phyloP scores from a whole-genome alignment of 1,140 invertebrate genomes.

The Pomacea maculata region DNA sequence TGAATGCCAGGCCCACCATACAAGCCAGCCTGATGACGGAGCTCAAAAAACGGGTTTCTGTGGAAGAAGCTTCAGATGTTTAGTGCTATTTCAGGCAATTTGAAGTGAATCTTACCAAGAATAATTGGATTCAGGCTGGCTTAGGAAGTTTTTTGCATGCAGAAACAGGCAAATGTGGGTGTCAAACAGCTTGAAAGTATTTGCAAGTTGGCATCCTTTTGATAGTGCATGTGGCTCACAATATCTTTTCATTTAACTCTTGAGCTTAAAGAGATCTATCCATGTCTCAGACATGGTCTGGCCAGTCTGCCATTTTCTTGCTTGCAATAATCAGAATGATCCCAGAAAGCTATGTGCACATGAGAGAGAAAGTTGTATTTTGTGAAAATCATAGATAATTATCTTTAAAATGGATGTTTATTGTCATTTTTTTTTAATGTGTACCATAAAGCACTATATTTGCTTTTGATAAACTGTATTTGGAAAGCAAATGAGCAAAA shows the following conservation, averaged over 20 bases:
- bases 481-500: not conserved
- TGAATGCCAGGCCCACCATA: conserved; percentile 24
- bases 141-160: not conserved
- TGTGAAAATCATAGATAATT: too few species aligned
- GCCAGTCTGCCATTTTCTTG: too few species aligned
- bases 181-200: not conserved
- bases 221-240: not conserved
- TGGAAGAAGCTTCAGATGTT: conserved; percentile 27
- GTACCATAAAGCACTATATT: too few species aligned
- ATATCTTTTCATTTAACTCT: not conserved
- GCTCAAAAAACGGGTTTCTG: conserved; percentile 29
- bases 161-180: not conserved
- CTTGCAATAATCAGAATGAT: too few species aligned
- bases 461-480: not conserved
- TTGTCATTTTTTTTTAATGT: not conserved
- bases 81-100: not conserved
- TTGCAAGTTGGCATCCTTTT: not conserved
- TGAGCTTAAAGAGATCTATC: not conserved
- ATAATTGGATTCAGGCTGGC: not conserved
- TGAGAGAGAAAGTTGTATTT: too few species aligned
- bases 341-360: too few species aligned
- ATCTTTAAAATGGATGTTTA: too few species aligned
- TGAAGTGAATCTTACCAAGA: not conserved
- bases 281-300: not conserved
- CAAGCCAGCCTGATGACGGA: conserved; percentile 31